Evolutionary conservation across 2,797 vertebrate species (phyloP).

Genomic region (Vipera ursinii): DNA sequence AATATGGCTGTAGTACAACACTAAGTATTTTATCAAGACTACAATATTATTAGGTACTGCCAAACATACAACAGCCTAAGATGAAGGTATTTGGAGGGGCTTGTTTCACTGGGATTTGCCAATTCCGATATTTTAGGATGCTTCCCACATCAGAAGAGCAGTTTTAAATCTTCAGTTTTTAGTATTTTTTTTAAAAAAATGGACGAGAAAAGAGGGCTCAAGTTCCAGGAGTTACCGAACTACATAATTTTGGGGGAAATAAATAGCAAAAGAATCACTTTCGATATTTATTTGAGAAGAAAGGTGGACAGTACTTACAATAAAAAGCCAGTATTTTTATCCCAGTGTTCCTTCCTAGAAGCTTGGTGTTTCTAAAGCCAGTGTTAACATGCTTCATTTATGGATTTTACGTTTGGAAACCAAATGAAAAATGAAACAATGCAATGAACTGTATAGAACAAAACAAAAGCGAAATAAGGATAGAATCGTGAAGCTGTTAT

Average conservation of each 20-base stretch:
- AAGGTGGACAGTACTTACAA: background rate
- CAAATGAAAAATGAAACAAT: background rate
- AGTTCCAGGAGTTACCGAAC: background rate
- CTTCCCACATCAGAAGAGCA: background rate
- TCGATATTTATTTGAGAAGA: background rate
- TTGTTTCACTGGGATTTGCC: background rate
- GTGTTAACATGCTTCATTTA: background rate
- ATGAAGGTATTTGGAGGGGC: background rate
- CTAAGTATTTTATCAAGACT: background rate
- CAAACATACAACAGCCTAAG: background rate
- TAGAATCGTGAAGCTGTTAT: background rate
- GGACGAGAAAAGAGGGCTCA: background rate
- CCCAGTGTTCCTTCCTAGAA: background rate
- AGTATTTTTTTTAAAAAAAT: background rate
- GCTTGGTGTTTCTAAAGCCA: background rate
- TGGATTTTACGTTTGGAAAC: background rate
- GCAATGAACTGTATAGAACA: background rate
- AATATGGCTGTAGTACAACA: background rate
- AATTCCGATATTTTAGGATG: background rate
- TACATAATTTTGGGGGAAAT: background rate
- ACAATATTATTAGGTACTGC: background rate
- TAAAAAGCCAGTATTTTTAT: background rate
- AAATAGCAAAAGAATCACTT: too few relatives aligned
- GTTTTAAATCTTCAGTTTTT: background rate
- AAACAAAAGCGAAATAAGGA: background rate